A percentile compares a stretch with the other conserved stretches of the same genome.
These are phyloP conservation scores for Spisula solida DNA, from an alignment of 2,888 invertebrate genomes.

Conservation along the genomic window DNA sequence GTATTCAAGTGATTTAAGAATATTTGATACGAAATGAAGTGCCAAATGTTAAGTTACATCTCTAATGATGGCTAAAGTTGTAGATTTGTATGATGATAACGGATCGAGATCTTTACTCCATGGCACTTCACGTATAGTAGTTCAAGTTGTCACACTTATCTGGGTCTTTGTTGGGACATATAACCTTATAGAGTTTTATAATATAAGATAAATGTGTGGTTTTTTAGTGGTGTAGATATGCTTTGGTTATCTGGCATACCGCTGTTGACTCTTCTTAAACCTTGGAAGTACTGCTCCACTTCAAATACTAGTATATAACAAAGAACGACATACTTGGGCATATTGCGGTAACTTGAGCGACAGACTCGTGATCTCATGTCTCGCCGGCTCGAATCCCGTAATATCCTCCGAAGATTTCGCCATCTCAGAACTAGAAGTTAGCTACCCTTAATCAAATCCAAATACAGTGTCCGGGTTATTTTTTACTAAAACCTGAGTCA, in stretches of 20 bases:
- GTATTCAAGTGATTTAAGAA: background rate
- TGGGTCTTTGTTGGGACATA: conserved; percentile 29
- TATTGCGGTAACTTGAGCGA: no score
- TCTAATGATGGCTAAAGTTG: conserved; percentile 28
- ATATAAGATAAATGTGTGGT: conserved; percentile 1
- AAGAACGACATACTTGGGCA: no score
- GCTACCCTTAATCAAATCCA: no score
- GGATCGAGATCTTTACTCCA: conserved; percentile 20
- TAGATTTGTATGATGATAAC: conserved; percentile 16
- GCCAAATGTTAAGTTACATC: conserved; percentile 45
- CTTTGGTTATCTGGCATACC: background rate
- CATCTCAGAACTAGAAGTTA: no score
- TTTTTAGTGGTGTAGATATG: background rate
- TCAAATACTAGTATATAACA: background rate
- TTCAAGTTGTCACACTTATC: conserved; percentile 39
- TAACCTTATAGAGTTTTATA: background rate
- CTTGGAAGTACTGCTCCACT: background rate
- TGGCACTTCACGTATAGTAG: conserved; percentile 4
- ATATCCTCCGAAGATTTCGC: no score
- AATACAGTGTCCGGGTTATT: no score
- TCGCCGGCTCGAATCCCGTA: no score
- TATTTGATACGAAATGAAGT: conserved; percentile 32
- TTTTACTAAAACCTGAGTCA: no score
- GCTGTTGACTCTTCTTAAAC: background rate
- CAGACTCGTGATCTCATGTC: no score